Evolutionary conservation across 1,140 invertebrate species (phyloP).

Genomic region (Sinonovacula constricta): DNA sequence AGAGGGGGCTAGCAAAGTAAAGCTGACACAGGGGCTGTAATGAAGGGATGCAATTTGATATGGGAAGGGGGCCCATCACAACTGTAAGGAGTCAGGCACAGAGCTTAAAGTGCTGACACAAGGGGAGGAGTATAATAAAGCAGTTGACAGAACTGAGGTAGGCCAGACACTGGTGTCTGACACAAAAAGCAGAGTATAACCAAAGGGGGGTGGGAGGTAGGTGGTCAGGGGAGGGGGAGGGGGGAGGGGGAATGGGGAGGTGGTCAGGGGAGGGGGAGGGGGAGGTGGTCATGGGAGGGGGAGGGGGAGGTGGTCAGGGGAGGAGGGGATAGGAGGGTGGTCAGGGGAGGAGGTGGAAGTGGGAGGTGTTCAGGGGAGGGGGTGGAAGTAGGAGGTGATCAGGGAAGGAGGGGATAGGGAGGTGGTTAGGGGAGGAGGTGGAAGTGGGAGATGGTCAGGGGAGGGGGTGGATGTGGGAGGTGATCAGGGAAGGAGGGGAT

Average conservation of each 20-base stretch:
- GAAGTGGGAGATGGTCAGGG: too few relatives aligned
- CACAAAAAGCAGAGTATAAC: background rate
- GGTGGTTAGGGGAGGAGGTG: too few relatives aligned
- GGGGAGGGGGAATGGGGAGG: too few relatives aligned
- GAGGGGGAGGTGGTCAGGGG: slow-evolving; percentile 10
- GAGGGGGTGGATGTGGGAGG: too few relatives aligned
- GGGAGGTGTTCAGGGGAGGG: background rate
- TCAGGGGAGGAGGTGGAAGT: slow-evolving; percentile 7
- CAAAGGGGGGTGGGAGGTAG: background rate
- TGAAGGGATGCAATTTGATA: background rate
- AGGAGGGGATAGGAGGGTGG: background rate
- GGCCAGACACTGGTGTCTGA: background rate
- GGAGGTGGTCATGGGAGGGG: background rate
- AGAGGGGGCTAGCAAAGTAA: background rate
- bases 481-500: too few relatives aligned
- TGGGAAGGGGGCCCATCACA: background rate
- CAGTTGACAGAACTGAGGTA: background rate
- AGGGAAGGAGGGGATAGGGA: background rate
- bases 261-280: background rate
- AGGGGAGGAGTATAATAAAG: background rate
- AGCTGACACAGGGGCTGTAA: background rate
- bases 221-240: background rate
- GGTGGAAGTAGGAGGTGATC: background rate
- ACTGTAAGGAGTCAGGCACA: background rate
- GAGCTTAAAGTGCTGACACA: background rate